Base-by-base conservation (phyloP, 2,888 invertebrate species). In the Lapara coniferarum region DNA sequence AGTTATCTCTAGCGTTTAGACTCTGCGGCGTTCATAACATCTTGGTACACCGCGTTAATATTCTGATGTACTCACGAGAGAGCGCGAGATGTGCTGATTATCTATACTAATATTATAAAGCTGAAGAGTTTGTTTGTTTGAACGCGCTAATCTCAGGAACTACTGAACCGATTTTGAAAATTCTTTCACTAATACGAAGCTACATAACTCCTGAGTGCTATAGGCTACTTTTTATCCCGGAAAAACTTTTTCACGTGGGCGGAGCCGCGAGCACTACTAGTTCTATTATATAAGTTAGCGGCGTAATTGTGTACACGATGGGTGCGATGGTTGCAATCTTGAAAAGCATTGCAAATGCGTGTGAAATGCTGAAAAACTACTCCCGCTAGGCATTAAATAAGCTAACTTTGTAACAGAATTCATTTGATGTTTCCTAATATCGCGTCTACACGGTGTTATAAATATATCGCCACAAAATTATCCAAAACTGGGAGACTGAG, bases 1-100 rank as follows among this genome's bases (percentile, higher is more conserved):
- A 37, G 78, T 78, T 74, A 75, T 78, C 59, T 37, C 4, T 37
- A 37, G 5, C 8, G 37, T 37, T 6, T 37, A 59, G 74, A 77
- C 73, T 75, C 78, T 76, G 74, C 70, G 73, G 69, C 74, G 76
- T 79, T 85, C 81, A 85, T 87, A 77, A 78, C 77, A 75, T 81
- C 79, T 82, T 83, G 71, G 80, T 85, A 78, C 72, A 75, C 73
- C 72, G 52, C 53, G 12, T 4, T 51, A 16, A 53, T 66, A 25
- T 51, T 25, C 13, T 4, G n/a, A 46, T 10, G 46, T 63, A 14
- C 49, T 16, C 16, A 30, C 2, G 46, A 19, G 13, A 13, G 19
- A 10, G 46, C 44, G 44, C 30, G 14, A 58, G 57, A 30, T 58
- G 57, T 14, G 25, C 57, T 57, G 25, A 25, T 25, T 25, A 25